A percentile compares a stretch with the other conserved stretches of the same genome.
phyloP scores from a whole-genome alignment of 2,113 vertebrate species.

The Cebus imitator region DNA sequence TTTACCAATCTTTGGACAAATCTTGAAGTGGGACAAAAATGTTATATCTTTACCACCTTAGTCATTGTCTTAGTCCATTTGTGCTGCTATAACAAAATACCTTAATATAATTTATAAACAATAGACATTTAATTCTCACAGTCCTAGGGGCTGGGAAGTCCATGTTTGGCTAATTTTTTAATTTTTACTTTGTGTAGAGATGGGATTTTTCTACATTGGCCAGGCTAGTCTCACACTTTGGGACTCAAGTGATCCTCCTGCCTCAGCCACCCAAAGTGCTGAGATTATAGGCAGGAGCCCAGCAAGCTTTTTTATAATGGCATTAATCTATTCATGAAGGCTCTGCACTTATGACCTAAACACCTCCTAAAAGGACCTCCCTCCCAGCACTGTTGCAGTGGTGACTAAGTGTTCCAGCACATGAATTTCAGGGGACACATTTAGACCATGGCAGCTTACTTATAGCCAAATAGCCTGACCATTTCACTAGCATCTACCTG shows the following conservation, averaged over 20 bases:
- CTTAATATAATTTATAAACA: background rate
- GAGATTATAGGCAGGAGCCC: no score
- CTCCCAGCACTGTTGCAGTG: background rate
- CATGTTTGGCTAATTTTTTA: no score
- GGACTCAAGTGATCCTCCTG: no score
- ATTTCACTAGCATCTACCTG: background rate
- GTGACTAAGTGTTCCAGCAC: background rate
- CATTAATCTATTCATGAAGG: background rate
- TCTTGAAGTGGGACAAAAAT: background rate
- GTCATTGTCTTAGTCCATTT: background rate
- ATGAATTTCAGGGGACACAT: background rate
- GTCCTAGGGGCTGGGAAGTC: background rate
- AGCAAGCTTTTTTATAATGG: background rate
- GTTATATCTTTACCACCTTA: background rate
- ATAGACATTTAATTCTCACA: background rate
- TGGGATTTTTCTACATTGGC: no score
- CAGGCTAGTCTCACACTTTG: no score
- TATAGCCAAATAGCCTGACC: background rate
- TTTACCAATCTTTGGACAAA: background rate
- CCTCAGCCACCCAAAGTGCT: no score
- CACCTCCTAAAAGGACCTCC: background rate
- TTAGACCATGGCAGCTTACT: background rate
- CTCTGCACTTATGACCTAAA: background rate
- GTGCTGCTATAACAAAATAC: background rate
- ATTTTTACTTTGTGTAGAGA: no score